Evolutionary conservation across 2,113 vertebrate genomes (phyloP), one percentile per base, ranked within the genome.

Genomic region (Barnardius zonarius): DNA sequence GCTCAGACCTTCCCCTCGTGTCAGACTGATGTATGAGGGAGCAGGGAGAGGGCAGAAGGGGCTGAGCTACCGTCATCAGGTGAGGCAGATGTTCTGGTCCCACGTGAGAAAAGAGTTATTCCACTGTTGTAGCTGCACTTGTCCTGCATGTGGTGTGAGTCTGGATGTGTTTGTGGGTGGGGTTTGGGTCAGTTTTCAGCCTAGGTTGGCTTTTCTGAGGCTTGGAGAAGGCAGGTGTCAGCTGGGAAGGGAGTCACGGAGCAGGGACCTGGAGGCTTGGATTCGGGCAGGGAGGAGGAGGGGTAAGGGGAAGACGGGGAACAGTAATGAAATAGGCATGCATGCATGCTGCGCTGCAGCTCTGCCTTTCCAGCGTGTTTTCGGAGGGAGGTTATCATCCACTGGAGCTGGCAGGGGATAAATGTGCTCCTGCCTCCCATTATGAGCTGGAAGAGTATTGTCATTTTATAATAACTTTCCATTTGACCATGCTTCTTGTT

Each of bases 281-380:
- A 13, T 3, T 4, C 13, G 17, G 52, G 52, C 17, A 17, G 30
- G 10, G 4, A 10, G 37, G 37, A 37, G 37, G 37, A 8, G 39
- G 10, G 41, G n/a, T 37, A 20, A 59, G 39, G 39, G 55, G 46
- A 41, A 51, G 64, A 23, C 6, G 12, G 39, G 51, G 23, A 59
- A 59, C 35, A 13, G 57, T 35, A 59, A 59, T 59, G 22, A 59
- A 59, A 35, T 6, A 4, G 39, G 59, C 11, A 2, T 11, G 57
- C 10, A 2, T 11, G 11, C 3, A 1, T 5, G 3, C 57, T 2
- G 9, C 51, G 54, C 33, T 11, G 31, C 27, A 13, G 20, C 67
- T 80, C 8, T 54, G 2, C 11, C 2, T 82, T 82, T 39, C 57
- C 20, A 2, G 31, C 8, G 4, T 63, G 49, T 52, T 55, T 86